These are phyloP conservation scores for Toxotes chatareus DNA, from an alignment of 2,113 vertebrate genomes.

Conservation along the genomic window DNA sequence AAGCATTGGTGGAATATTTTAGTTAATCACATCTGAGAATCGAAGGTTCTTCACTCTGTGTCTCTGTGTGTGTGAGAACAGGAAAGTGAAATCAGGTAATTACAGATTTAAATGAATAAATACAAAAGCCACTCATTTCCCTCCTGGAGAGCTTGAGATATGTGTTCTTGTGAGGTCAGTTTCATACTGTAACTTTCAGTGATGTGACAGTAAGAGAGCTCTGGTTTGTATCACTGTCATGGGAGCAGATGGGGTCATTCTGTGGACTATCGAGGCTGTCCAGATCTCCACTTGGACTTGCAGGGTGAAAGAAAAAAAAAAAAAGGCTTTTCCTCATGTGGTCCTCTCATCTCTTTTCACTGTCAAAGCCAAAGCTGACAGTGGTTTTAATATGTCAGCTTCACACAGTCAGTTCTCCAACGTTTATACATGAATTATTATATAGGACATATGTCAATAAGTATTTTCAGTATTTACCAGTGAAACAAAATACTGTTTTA, in stretches of 20 bases:
- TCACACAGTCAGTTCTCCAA: neutral
- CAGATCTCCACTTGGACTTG: conserved; percentile 51
- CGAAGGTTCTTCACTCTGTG: neutral
- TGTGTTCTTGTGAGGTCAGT: conserved; percentile 62
- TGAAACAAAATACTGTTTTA: neutral
- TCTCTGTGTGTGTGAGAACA: conserved; percentile 28
- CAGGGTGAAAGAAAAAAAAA: conserved; percentile 10
- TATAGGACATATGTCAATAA: neutral
- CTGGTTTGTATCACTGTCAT: conserved; percentile 54
- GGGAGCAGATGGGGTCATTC: conserved; percentile 40
- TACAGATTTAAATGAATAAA: conserved; percentile 5
- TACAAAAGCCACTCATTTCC: neutral
- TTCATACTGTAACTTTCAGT: conserved; percentile 19
- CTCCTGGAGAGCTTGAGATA: conserved; percentile 8
- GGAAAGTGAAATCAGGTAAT: conserved; percentile 13
- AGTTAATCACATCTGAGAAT: conserved; percentile 25
- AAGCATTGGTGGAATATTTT: conserved; percentile 1
- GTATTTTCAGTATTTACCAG: neutral
- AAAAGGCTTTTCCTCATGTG: neutral
- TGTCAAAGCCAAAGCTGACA: neutral
- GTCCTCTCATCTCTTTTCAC: neutral
- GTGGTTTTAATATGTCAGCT: neutral
- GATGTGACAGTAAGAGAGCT: conserved; percentile 35
- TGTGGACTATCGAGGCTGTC: conserved; percentile 29
- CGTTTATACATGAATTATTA: neutral